Evolutionary conservation across 2,888 invertebrate species (phyloP), one percentile per base, ranked within the genome.

Genomic region (Drosophila niveifrons): DNA sequence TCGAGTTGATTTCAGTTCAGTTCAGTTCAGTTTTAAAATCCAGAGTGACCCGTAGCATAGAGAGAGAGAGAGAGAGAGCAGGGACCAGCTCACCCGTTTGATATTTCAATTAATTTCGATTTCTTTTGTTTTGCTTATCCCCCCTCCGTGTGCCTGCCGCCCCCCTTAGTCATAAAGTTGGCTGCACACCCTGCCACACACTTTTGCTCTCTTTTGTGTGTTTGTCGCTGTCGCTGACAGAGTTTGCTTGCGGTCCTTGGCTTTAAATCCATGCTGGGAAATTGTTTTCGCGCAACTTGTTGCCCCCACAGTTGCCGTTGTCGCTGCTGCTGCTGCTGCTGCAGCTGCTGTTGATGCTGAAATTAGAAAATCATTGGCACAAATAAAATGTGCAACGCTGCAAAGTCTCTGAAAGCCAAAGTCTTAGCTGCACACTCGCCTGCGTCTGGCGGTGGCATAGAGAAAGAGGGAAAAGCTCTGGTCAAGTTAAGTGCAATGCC

Each of bases 291-390:
- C 75, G 70, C 67, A 57, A 66, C 72, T 68, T 56, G 55, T 59
- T 58, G 59, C 23, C 52, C 39, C 8, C 6, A 10, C 47, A n/a
- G 52, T 11, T 55, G 23, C n/a, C n/a, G 36, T 4, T 36, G 10
- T 4, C 23, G 56, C 34, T 56, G 56, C 56, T 56, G 46, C 36
- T 56, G 56, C 18, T 56, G 59, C n/a, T 36, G 36, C n/a, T 36
- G 10, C 10, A 34, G 56, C 34, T 56, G 56, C 56, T 56, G 46
- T 46, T 56, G 56, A 31, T 56, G 59, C 51, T 66, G 61, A 77
- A 81, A 81, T 86, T 86, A 86, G 83, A 86, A 83, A 83, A 83
- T 86, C 83, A 83, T 86, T 83, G 83, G 73, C 73, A 80, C 81
- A 86, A 81, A 83, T 83, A 86, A 86, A 74, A 83, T 79, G 73